phyloP scores from a whole-genome alignment of 2,888 invertebrate species.

The Spicauda simplicius region DNA sequence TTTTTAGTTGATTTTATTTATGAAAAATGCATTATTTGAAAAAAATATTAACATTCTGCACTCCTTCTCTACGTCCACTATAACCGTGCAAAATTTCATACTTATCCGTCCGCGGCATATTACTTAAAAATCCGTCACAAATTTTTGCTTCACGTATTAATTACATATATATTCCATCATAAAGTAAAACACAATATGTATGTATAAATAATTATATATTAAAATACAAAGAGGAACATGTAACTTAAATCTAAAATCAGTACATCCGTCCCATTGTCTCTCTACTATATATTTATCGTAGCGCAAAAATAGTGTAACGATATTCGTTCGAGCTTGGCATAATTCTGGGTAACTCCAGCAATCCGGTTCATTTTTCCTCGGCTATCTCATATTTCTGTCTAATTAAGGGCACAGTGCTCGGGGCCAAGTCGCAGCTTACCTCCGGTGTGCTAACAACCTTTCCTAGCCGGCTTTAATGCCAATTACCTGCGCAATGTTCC shows the following conservation, averaged over 20 bases:
- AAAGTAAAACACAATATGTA: no score
- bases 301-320: slow-evolving; percentile 10
- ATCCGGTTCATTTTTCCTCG: slow-evolving; percentile 48
- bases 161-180: no score
- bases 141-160: no score
- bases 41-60: no score
- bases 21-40: no score
- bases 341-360: slow-evolving; percentile 36
- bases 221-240: no score
- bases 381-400: slow-evolving; percentile 64
- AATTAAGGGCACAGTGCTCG: slow-evolving; percentile 59
- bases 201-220: no score
- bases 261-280: background rate
- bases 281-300: background rate
- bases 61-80: no score
- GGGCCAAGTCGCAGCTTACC: slow-evolving; percentile 49
- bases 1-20: no score
- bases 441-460: slow-evolving; percentile 62
- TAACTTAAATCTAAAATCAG: background rate
- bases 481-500: slow-evolving; percentile 72
- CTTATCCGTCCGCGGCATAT: no score
- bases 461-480: slow-evolving; percentile 68
- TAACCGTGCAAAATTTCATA: no score
- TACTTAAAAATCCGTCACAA: no score
- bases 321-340: slow-evolving; percentile 15